Percentiles rank a stretch among this genome's conserved stretches.
These are phyloP conservation scores for Ellobium chinense DNA, from an alignment of 2,888 invertebrate species.

Conservation along the genomic window DNA sequence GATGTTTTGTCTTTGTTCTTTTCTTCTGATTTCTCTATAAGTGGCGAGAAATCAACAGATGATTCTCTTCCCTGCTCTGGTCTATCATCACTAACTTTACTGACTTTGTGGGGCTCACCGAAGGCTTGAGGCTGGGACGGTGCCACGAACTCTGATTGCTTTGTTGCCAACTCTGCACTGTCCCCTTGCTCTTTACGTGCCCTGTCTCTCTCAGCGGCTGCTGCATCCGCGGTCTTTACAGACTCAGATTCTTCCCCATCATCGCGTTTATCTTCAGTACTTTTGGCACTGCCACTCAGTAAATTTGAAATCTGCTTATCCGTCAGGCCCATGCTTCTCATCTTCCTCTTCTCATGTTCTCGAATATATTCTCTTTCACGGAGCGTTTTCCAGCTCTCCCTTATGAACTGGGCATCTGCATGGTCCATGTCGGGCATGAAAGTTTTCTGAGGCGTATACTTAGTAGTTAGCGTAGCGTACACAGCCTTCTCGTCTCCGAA, in stretches of 20 bases:
- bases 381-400: slow-evolving; percentile 3
- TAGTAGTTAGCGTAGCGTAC: too few relatives aligned
- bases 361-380: not conserved
- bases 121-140: too few relatives aligned
- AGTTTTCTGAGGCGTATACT: not conserved
- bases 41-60: not conserved
- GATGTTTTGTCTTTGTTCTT: too few relatives aligned
- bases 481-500: not conserved
- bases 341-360: not conserved
- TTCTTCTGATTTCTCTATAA: not conserved
- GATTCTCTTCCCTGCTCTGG: not conserved
- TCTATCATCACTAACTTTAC: not conserved
- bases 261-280: too few relatives aligned
- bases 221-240: not conserved
- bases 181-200: not conserved
- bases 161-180: not conserved
- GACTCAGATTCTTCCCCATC: not conserved
- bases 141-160: not conserved
- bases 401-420: not conserved
- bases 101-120: not conserved
- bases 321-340: not conserved
- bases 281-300: too few relatives aligned
- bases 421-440: not conserved
- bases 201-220: not conserved
- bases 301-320: too few relatives aligned